phyloP scores from a whole-genome alignment of 2,888 invertebrate species.

The Melipona bicolor region DNA sequence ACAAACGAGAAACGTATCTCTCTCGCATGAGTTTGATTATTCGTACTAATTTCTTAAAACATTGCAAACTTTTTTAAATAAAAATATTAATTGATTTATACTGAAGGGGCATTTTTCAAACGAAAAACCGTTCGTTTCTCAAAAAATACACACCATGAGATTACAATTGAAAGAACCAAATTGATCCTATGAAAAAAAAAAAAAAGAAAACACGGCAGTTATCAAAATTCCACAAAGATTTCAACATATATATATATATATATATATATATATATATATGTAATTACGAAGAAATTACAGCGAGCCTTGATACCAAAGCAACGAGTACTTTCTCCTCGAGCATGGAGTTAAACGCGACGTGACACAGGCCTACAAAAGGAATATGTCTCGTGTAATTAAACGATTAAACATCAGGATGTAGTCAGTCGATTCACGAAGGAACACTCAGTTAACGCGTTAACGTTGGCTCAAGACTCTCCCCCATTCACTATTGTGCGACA shows the following conservation, averaged over 20 bases:
- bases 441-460: conserved; percentile 8
- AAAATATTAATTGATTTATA: too few species aligned
- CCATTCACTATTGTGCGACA: conserved; percentile 16
- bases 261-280: too few species aligned
- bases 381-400: conserved; percentile 7
- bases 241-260: neutral
- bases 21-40: neutral
- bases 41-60: too few species aligned
- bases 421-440: neutral
- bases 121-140: too few species aligned
- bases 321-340: conserved; percentile 4
- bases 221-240: conserved; percentile 5
- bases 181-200: neutral
- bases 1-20: neutral
- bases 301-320: neutral
- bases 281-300: neutral
- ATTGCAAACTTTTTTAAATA: too few species aligned
- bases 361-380: neutral
- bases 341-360: neutral
- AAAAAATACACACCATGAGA: too few species aligned
- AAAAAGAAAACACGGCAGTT: neutral
- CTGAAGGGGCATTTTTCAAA: too few species aligned
- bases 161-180: neutral
- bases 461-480: neutral
- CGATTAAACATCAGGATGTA: neutral